Base-by-base conservation (phyloP, 2,888 invertebrate species). In the Chorisops tibialis region DNA sequence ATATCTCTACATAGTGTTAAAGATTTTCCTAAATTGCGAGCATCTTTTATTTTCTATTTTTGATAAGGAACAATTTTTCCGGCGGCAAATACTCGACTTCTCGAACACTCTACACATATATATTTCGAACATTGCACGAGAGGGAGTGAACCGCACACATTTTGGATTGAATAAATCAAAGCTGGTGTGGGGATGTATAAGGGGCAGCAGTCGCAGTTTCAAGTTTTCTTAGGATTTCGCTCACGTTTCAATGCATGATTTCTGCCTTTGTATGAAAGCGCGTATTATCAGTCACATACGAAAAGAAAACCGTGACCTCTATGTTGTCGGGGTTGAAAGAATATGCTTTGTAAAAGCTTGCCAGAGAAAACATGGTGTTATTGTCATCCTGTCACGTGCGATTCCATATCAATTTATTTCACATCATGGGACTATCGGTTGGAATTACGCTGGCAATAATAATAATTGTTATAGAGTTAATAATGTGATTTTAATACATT, bases 191-290 rank as follows among this genome's bases (percentile, higher is more conserved):
- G n/a, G n/a, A n/a, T n/a, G 35, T 24, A 43, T 30, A 45, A 43
- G 56, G n/a, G n/a, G n/a, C n/a, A n/a, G n/a, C n/a, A n/a, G n/a
- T n/a, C n/a, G 43, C 56, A 56, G 56, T 56, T 56, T 56, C 56
- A 18, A 18, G 30, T 45, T 43, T 56, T 18, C 56, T 54, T 54
- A 24, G 45, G 4, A 56, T 56, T 56, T 56, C 56, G 43, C 43
- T 56, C 56, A 56, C 56, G 56, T 56, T 56, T 43, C 56, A 56
- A 56, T 43, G 30, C 56, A 56, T 56, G 56, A 56, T 56, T 56
- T 56, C 30, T 45, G 56, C 56, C 30, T 56, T 56, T 56, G 24
- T 54, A n/a, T 18, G 56, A 56, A 35, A 3, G 4, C 11, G 18
- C 9, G 48, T 24, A 48, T 11, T 16, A 45, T 11, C 11, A 16